A percentile compares a stretch with the other conserved stretches of the same genome.
Evolutionary conservation across 2,113 vertebrate genomes (phyloP).

Genomic region (Axis porcinus): DNA sequence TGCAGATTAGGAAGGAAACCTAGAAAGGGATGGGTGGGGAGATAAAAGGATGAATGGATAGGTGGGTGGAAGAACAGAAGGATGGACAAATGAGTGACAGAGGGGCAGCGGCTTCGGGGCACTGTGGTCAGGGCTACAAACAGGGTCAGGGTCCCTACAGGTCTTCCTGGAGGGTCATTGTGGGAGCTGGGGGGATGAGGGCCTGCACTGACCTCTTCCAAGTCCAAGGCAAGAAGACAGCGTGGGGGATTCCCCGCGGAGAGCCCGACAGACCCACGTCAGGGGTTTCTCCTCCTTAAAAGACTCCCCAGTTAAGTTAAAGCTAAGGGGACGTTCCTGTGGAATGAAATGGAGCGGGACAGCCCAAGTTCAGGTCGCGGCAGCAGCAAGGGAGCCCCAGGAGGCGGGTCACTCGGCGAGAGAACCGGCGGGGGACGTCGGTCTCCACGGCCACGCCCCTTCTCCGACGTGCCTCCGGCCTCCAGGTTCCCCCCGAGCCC

Average conservation of each 20-base stretch:
- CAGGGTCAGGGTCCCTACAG: background rate
- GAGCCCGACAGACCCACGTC: background rate
- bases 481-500: background rate
- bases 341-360: background rate
- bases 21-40: background rate
- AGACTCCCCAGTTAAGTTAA: background rate
- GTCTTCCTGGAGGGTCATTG: background rate
- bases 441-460: background rate
- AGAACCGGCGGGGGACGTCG: too few relatives aligned
- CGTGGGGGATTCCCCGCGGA: background rate
- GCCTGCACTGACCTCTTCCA: background rate
- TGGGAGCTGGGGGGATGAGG: background rate
- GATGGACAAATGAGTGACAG: background rate
- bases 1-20: background rate
- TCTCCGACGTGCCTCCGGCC: background rate
- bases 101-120: background rate
- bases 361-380: background rate
- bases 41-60: background rate
- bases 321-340: too few relatives aligned
- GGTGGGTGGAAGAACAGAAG: background rate
- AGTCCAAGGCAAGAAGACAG: background rate
- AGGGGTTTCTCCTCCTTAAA: background rate
- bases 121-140: background rate
- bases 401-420: background rate
- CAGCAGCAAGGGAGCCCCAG: background rate